Evolutionary conservation across 2,113 vertebrate species (phyloP), one percentile per base, ranked within the genome.

Genomic region (Nothobranchius furzeri): DNA sequence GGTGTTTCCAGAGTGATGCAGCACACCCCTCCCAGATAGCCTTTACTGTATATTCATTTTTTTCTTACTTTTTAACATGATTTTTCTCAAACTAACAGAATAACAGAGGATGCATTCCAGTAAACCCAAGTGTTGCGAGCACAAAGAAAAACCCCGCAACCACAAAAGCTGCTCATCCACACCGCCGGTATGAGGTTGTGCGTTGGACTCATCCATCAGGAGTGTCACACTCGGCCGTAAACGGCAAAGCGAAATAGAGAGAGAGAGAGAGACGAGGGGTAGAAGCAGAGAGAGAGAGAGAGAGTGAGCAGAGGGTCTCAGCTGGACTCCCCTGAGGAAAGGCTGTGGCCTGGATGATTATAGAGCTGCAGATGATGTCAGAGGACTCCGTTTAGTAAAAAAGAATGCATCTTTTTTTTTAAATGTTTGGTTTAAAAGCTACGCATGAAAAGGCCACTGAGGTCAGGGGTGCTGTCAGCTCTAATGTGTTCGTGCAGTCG

Each of bases 341-440:
- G 65, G 53, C 82, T 83, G 64, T 72, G 85, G 84, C 82, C 85
- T 90, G 85, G 73, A 91, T 92, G 88, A 90, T 88, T 90, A 87
- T 79, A 84, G 60, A 84, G 87, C 80, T 84, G 82, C 85, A 90
- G 76, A 88, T 90, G 88, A 91, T 90, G 84, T 88, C 87, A 77
- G 78, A 88, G 82, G 73, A 84, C 86, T 75, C 77, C 77, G 62
- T 77, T 84, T 79, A 68, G 56, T 55, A 69, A 40, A 40, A 40
- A 40, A 40, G 2, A 4, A 40, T 40, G 37, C 6, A 40, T 3
- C 37, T 40, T 40, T 40, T 40, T 9, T 7, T 40, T 40, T n/a
- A n/a, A 4, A 3, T 30, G 4, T 30, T 30, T 30, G 2, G 30
- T 50, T 61, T 46, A 30, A 72, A 76, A 76, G 68, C 75, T 70